Percentiles rank a stretch among this genome's conserved stretches.
These are phyloP conservation scores for Phyllostomus hastatus DNA, from an alignment of 2,113 vertebrate genomes.

Conservation along the genomic window DNA sequence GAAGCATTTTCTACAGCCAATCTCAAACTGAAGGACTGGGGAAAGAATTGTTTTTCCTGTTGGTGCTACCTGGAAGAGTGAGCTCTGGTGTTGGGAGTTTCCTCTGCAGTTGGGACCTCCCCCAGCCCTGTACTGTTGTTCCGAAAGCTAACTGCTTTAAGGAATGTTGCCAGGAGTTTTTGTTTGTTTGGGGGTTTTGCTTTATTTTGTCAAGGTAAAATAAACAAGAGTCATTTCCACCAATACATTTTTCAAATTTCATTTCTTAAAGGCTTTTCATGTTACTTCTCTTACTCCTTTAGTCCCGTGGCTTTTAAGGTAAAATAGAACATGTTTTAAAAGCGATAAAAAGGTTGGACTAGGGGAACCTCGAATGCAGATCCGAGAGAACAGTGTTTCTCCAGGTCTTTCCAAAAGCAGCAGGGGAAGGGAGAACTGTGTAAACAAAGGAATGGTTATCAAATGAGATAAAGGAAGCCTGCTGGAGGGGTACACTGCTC, in stretches of 20 bases:
- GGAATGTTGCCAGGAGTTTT: slow-evolving; percentile 49
- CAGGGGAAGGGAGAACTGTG: fast-evolving
- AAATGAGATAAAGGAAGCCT: neutral
- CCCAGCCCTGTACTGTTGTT: slow-evolving; percentile 34
- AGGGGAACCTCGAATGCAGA: neutral
- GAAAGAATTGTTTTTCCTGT: neutral
- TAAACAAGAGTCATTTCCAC: slow-evolving; percentile 54
- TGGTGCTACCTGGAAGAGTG: neutral
- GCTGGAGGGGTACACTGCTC: neutral
- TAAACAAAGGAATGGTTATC: neutral
- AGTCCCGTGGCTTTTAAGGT: neutral
- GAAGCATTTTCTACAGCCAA: neutral
- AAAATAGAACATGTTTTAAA: slow-evolving; percentile 26
- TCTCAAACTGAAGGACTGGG: neutral
- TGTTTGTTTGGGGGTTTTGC: neutral
- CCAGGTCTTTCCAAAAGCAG: neutral
- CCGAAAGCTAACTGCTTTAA: slow-evolving; percentile 42
- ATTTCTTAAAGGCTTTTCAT: slow-evolving; percentile 56
- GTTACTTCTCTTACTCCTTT: slow-evolving; percentile 56
- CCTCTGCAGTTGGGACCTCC: neutral
- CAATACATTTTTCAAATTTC: slow-evolving; percentile 55
- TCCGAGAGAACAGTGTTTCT: neutral
- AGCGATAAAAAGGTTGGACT: neutral
- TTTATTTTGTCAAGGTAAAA: slow-evolving; percentile 65
- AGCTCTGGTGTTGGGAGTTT: neutral